Base-by-base conservation (phyloP, 1,140 invertebrate genomes). In the Telenomus remus region DNA sequence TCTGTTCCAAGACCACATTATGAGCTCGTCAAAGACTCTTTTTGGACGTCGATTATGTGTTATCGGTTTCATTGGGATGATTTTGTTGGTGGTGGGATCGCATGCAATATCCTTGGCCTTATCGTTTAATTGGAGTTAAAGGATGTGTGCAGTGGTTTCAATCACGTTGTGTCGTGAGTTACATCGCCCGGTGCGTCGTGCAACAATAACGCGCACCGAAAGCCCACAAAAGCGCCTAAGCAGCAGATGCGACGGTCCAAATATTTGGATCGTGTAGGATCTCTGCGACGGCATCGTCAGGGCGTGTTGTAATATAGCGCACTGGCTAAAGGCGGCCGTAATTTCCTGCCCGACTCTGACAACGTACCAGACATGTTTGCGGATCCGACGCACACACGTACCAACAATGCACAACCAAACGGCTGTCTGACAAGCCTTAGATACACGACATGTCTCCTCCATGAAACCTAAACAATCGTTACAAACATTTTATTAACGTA, bases 271-370 rank as follows among this genome's bases (percentile, higher is more conserved):
- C 61, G 53, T 71, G 64, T 68, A 60, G 44, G 63, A 47, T 16
- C 51, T 51, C 48, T 27, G 55, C 19, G 60, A 64, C 33, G 42
- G 72, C 13, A 43, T 11, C 51, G 27, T 39, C 9, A 42, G 61
- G 64, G 73, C 56, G 74, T 76, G 66, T 73, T 70, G 72, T 85
- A 85, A 86, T 87, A 86, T 87, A 87, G 84, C 82, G 83, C n/a
- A 82, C 79, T 77, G 76, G 83, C 86, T 39, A 87, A 87, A 88
- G 85, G 87, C 87, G 84, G 82, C 86, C 85, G 87, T 88, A 88
- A 88, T 88, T 88, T 87, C 87, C 87, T 87, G 87, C 84, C 86
- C 84, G 84, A 3, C 9, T 85, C 86, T 86, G 85, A 88, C 87
- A 88, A 86, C 83, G 83, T 74, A 83, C 78, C 82, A 85, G 85